Evolutionary conservation across 1,140 invertebrate species (phyloP), one percentile per base, ranked within the genome.

Genomic region (Wasmannia auropunctata): DNA sequence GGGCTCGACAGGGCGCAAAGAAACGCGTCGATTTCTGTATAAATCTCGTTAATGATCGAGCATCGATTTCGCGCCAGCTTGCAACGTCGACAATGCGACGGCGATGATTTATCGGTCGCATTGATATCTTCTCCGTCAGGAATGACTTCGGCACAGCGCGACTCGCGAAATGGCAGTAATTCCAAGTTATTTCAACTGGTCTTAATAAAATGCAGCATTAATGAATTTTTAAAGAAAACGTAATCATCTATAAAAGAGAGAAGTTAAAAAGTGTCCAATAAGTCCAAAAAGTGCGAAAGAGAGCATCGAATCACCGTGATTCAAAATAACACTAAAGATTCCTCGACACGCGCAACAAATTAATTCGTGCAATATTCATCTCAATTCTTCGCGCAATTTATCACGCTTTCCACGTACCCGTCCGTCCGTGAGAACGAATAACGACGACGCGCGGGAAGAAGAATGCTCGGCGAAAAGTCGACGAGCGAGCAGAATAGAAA

Each of bases 11-110:
- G 63, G 56, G 31, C 22, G 62, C 60, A 54, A 40, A 43, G 69
- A 63, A 76, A 75, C 72, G 72, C 72, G 81, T 63, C 60, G 72
- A 77, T 77, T 63, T 77, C 72, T 75, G 76, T 88, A 88, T 88
- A 86, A 90, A 91, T 90, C 86, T 79, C 40, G 56, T 69, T 87
- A 91, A 91, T 86, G 91, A 92, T 79, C 88, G 46, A 60, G 62
- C 84, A 90, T 91, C 79, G 88, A 91, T 90, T 91, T 89, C 60
- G 60, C 43, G 43, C 56, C 67, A 83, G 51, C 79, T 83, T 83
- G 79, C 67, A 31, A 46, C 51, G 67, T 72, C 67, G 79, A 81
- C 79, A 58, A 40, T 43, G 37, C 65, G 49, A 83, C 67, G 77
- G 19, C 37, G 79, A 60, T 83, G 79, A 83, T 74, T 83, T 58